Percentiles rank a stretch among this genome's conserved stretches.
Conservation (phyloP, 2,888 invertebrate species). For the Leptopilina syphax region DNA sequence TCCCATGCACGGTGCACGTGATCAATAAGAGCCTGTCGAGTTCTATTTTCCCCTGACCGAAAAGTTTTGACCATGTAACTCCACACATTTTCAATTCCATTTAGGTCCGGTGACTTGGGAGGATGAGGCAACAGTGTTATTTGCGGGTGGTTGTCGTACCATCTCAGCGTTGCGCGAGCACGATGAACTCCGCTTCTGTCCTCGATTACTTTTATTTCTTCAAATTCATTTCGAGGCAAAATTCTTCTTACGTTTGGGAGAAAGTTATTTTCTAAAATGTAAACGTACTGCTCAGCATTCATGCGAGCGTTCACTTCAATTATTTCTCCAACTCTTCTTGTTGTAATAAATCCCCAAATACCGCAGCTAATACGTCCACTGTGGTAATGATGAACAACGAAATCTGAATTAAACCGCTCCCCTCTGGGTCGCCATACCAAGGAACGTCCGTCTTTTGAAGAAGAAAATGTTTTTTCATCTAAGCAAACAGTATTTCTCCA, state of each 20-base stretch:
- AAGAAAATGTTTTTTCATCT: constrained; percentile 37
- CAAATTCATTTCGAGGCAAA: constrained; percentile 42
- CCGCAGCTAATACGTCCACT: constrained; percentile 27
- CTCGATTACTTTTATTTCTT: constrained; percentile 39
- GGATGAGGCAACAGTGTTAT: constrained; percentile 51
- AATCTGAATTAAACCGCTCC: background rate
- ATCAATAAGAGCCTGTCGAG: background rate
- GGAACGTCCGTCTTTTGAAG: constrained; percentile 32
- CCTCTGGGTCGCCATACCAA: constrained; percentile 21
- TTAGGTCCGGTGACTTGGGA: constrained; percentile 53
- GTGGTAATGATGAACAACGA: background rate
- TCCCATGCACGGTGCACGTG: background rate
- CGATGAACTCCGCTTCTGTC: constrained; percentile 56
- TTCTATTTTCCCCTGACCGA: background rate
- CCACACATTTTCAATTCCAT: too few relatives aligned
- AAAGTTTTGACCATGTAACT: constrained; percentile 45
- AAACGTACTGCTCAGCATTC: constrained; percentile 48
- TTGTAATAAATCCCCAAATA: constrained; percentile 43
- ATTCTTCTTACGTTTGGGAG: constrained; percentile 45
- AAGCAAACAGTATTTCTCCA: background rate
- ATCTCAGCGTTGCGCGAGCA: constrained; percentile 43
- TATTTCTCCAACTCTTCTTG: constrained; percentile 34
- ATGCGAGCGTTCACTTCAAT: too few relatives aligned
- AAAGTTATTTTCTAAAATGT: constrained; percentile 49
- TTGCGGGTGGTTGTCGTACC: constrained; percentile 53